Evolutionary conservation across 2,888 invertebrate species (phyloP).

Genomic region (Andrena chrysosceles): DNA sequence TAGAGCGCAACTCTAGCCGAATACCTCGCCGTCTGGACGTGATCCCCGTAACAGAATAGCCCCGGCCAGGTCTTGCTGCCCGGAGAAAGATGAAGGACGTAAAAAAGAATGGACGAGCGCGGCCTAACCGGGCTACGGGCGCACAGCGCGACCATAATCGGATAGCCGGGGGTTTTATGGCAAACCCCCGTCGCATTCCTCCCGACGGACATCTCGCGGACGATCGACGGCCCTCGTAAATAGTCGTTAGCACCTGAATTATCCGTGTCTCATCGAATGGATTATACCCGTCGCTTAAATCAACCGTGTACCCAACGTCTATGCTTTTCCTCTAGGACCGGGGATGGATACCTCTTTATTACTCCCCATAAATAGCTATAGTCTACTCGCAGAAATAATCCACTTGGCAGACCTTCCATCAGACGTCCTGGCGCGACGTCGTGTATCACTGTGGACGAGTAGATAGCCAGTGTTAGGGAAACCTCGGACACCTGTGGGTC

Average conservation of each 20-base stretch:
- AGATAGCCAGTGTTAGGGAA: too few species aligned
- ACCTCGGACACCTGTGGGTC: too few species aligned
- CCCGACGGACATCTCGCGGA: slow-evolving; percentile 32
- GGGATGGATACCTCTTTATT: slow-evolving; percentile 5
- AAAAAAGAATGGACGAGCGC: slow-evolving; percentile 57
- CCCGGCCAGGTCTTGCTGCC: slow-evolving; percentile 14
- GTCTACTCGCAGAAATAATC: slow-evolving; percentile 1
- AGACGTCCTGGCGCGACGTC: neutral
- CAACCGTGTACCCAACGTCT: neutral
- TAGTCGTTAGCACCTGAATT: slow-evolving; percentile 55
- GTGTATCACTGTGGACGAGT: too few species aligned
- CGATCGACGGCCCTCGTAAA: slow-evolving; percentile 56
- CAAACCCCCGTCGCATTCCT: slow-evolving; percentile 38
- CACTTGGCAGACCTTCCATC: neutral
- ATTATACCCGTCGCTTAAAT: slow-evolving; percentile 33
- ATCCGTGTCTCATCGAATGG: slow-evolving; percentile 40
- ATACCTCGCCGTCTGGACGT: slow-evolving; percentile 39
- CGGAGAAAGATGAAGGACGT: slow-evolving; percentile 45
- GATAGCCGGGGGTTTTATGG: slow-evolving; percentile 55
- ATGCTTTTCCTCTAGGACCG: neutral
- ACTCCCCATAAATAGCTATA: neutral
- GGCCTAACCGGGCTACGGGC: slow-evolving; percentile 23
- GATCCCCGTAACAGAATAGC: slow-evolving; percentile 60
- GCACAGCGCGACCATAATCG: slow-evolving; percentile 54
- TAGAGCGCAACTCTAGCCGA: slow-evolving; percentile 29